Conservation (phyloP, 2,113 vertebrate genomes). For the Odontophorus gujanensis region DNA sequence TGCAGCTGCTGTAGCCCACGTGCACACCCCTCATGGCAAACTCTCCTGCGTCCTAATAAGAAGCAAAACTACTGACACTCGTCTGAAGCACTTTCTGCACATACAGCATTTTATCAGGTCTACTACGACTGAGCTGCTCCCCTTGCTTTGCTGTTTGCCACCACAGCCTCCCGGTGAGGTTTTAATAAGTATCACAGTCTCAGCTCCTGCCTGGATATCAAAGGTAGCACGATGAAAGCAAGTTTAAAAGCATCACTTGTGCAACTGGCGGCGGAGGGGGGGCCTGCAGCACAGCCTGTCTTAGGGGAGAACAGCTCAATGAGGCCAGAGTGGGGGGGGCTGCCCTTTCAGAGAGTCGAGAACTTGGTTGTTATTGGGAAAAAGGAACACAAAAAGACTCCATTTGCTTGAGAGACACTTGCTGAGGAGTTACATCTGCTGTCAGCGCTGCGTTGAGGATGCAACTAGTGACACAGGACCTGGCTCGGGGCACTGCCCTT, state of each 20-base stretch:
- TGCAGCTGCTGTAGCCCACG: not conserved
- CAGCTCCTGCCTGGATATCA: not conserved
- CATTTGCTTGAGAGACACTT: not conserved
- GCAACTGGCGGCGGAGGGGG: not conserved
- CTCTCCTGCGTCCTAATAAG: not conserved
- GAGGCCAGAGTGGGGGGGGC: accelerated
- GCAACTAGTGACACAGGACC: accelerated
- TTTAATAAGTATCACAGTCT: not conserved
- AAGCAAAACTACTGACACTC: not conserved
- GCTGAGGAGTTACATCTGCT: not conserved
- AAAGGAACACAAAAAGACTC: not conserved
- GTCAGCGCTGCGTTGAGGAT: accelerated
- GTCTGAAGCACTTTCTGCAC: not conserved
- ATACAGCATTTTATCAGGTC: not conserved
- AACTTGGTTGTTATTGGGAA: not conserved
- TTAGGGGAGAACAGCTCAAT: accelerated
- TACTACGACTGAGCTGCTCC: accelerated
- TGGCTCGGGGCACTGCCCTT: not conserved
- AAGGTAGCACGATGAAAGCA: not conserved
- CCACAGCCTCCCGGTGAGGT: not conserved
- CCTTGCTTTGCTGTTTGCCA: accelerated
- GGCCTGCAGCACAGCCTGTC: accelerated
- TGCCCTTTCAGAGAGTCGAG: not conserved
- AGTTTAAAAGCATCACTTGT: not conserved
- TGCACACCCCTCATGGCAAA: accelerated